phyloP scores from a whole-genome alignment of 2,888 invertebrate genomes.

The Nephrocerus scutellatus region DNA sequence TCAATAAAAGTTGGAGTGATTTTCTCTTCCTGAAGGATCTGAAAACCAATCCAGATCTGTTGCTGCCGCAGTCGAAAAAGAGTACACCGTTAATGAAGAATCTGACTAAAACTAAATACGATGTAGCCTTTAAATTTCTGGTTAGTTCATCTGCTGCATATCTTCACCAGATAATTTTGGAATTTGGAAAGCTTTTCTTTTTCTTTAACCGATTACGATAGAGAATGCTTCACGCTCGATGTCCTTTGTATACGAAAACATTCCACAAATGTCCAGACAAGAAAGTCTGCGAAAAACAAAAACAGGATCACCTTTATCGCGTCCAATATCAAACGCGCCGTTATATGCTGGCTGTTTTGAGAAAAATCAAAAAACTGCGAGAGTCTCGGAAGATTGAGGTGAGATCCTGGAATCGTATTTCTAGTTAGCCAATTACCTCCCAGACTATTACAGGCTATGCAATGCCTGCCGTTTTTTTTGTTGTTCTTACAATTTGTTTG shows the following conservation, averaged over 20 bases:
- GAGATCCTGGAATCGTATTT: no score
- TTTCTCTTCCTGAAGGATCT: conserved; percentile 34
- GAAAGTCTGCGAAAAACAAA: conserved; percentile 1
- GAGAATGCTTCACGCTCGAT: conserved; percentile 29
- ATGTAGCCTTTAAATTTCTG: conserved; percentile 31
- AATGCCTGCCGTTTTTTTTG: no score
- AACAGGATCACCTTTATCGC: conserved; percentile 23
- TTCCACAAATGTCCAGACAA: conserved; percentile 8
- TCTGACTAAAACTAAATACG: conserved; percentile 30
- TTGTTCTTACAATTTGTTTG: no score
- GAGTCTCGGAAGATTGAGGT: conserved; percentile 15
- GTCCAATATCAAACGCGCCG: conserved; percentile 31
- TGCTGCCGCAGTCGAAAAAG: conserved; percentile 30
- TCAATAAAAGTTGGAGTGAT: conserved; percentile 37
- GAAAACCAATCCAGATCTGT: conserved; percentile 28
- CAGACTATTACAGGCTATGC: no score
- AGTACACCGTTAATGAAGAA: conserved; percentile 27
- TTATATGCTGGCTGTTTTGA: conserved; percentile 27
- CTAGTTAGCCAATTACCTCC: no score
- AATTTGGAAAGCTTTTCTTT: no score
- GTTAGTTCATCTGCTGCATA: no score
- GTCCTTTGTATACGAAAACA: conserved; percentile 28
- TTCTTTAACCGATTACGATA: no score
- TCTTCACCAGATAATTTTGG: no score
- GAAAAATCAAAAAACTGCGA: conserved; percentile 20